phyloP scores from a whole-genome alignment of 2,113 vertebrate genomes.

The Nothoprocta perdicaria region DNA sequence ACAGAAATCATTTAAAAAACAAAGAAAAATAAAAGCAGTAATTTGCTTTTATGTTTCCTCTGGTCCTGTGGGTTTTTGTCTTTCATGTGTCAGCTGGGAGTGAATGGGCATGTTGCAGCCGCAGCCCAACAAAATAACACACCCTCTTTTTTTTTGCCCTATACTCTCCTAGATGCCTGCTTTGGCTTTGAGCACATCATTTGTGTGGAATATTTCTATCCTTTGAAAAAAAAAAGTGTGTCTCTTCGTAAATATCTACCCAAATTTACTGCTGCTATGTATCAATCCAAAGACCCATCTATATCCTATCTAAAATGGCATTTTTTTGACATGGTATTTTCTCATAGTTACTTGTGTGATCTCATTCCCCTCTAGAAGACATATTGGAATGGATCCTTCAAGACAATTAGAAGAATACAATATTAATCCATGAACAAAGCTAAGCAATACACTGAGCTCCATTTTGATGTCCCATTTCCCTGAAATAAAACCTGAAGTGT shows the following conservation, averaged over 20 bases:
- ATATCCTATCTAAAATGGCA: neutral
- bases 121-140: neutral
- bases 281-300: neutral
- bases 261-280: neutral
- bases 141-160: neutral
- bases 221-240: neutral
- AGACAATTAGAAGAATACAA: neutral
- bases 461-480: neutral
- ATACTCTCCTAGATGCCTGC: neutral
- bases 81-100: neutral
- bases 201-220: neutral
- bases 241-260: neutral
- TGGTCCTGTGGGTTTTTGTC: neutral
- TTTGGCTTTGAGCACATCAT: neutral
- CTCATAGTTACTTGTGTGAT: neutral
- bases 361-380: neutral
- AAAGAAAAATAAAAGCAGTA: neutral
- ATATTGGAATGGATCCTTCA: neutral
- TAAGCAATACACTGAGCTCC: neutral
- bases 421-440: neutral
- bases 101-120: neutral
- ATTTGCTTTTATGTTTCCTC: neutral
- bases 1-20: constrained; percentile 1
- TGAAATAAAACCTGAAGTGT: neutral
- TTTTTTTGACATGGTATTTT: neutral